Percentiles rank a stretch among this genome's conserved stretches.
Conservation (phyloP, 2,797 vertebrate genomes). For the Notoglanidium macrostoma region DNA sequence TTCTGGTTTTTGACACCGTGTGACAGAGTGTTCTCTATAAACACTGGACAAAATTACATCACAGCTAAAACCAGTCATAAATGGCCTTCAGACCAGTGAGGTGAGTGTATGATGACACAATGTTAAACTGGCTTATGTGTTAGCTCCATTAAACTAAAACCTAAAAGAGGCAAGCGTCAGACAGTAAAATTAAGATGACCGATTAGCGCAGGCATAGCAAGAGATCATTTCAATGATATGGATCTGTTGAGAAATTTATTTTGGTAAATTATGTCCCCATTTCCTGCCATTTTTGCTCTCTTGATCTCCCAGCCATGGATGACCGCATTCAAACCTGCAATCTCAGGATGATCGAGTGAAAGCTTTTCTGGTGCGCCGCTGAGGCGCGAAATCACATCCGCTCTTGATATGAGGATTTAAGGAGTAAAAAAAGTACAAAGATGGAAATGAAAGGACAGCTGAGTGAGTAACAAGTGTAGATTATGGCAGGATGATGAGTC, state of each 20-base stretch:
- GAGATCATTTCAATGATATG: too few species aligned
- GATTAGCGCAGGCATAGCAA: neutral
- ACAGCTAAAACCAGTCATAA: neutral
- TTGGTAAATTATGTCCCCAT: too few species aligned
- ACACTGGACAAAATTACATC: neutral
- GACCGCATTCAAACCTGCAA: too few species aligned
- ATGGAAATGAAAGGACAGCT: neutral
- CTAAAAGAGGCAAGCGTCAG: neutral
- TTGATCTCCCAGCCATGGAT: too few species aligned
- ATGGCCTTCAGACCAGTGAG: neutral
- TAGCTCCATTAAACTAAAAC: neutral
- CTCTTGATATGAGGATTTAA: too few species aligned
- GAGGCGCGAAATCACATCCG: neutral
- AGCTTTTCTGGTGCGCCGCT: neutral
- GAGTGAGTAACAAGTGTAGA: neutral
- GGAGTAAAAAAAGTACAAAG: neutral
- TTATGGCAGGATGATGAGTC: neutral
- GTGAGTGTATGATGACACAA: neutral
- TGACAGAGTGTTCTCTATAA: neutral
- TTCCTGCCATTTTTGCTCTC: too few species aligned
- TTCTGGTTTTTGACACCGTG: neutral
- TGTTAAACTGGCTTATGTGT: neutral
- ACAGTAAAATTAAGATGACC: neutral
- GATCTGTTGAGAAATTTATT: too few species aligned
- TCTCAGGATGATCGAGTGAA: neutral